phyloP scores from a whole-genome alignment of 2,888 invertebrate genomes.

The Protophormia terraenovae region DNA sequence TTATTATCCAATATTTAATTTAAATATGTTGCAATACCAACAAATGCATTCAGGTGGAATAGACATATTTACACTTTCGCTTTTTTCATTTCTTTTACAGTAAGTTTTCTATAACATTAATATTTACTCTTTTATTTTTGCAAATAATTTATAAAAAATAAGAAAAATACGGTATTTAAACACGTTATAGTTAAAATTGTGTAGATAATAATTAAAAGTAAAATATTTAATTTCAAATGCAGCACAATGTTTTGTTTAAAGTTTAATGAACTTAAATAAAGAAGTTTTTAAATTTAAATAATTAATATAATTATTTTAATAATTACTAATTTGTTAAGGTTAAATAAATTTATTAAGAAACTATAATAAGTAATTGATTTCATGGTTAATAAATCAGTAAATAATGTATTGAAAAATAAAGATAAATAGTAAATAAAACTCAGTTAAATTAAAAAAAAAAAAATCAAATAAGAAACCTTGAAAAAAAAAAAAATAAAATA shows the following conservation, averaged over 20 bases:
- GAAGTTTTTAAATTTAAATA: background rate
- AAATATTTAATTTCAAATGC: conserved; percentile 10
- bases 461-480: no score
- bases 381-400: no score
- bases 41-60: conserved; percentile 53
- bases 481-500: no score
- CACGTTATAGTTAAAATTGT: background rate
- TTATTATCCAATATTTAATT: conserved; percentile 34
- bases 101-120: background rate
- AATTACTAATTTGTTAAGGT: background rate
- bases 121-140: background rate
- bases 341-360: background rate
- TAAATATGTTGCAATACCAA: background rate
- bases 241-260: background rate
- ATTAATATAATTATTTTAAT: background rate
- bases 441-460: no score
- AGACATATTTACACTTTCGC: conserved; percentile 50
- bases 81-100: conserved; percentile 17
- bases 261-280: conserved; percentile 26
- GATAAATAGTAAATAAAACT: no score
- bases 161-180: background rate
- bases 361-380: no score
- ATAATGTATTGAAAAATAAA: no score
- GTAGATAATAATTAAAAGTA: background rate
- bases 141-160: no score